Evolutionary conservation across 2,113 vertebrate genomes (phyloP), one percentile per base, ranked within the genome.

Genomic region (Orientallactaga bullata): DNA sequence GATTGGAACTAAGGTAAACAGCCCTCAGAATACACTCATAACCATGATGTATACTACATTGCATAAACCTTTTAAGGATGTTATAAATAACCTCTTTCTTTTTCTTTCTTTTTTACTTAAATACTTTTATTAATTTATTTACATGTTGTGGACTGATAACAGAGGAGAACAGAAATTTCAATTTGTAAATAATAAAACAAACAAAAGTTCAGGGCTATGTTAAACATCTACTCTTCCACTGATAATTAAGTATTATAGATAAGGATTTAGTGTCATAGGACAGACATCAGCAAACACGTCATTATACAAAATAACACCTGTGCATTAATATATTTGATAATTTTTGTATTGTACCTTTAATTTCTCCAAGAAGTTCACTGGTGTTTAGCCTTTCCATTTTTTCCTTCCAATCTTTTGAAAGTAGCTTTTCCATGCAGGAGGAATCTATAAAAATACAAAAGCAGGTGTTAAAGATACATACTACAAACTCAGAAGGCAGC

Each of bases 401-500:
- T 97, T 99, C 99, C 96, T 99, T 99, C 99, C 99, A 99, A 97
- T 99, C 99, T 98, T 99, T 99, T 97, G 99, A 99, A 97, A 99
- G 99, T 95, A 99, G 98, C 94, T 99, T 99, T 98, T 99, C 99
- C 99, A 99, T 99, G 96, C 99, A 99, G 94, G 99, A 98, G 66
- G 99, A 99, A 97, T 99, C 99, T 99, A 95, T 96, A 95, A 94
- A 94, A 95, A 93, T 65, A 68, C 58, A 93, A 85, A 74, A 94
- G 23, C 51, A 95, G 85, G 23, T 37, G 89, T 95, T 96, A 72
- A 84, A 91, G 80, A 86, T 61, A 15, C 84, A 85, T 58, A 72
- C 81, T 95, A 97, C 78, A 95, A 97, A 97, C 77, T 58, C 87
- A 95, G 58, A 95, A 93, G 61, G 11, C 47, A 97, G 77, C 91